These are phyloP conservation scores for Eupeodes luniger DNA, from an alignment of 2,888 invertebrate species.

Conservation along the genomic window DNA sequence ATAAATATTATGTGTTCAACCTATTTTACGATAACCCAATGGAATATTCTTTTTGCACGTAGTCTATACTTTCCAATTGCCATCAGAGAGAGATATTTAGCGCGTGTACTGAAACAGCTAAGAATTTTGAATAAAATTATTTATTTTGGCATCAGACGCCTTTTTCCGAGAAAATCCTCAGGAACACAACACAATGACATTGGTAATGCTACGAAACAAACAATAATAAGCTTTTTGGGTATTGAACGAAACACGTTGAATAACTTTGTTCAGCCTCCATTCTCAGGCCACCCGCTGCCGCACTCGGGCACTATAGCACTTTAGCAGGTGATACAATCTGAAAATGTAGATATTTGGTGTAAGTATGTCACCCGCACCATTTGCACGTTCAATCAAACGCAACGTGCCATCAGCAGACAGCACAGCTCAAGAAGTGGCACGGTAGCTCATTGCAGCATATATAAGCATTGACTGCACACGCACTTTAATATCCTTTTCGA, in stretches of 20 bases:
- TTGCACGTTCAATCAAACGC: slow-evolving; percentile 65
- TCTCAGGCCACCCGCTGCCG: slow-evolving; percentile 26
- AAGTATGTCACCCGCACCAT: slow-evolving; percentile 29
- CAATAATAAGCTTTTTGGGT: slow-evolving; percentile 15
- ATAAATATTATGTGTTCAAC: slow-evolving; percentile 23
- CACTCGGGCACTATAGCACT: slow-evolving; percentile 43
- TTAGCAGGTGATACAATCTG: slow-evolving; percentile 57
- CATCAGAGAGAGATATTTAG: too few species aligned
- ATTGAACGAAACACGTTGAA: neutral
- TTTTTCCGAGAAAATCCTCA: neutral
- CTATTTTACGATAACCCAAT: neutral
- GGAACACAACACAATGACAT: neutral
- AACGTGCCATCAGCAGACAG: slow-evolving; percentile 36
- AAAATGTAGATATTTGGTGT: slow-evolving; percentile 17
- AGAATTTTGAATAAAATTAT: slow-evolving; percentile 24
- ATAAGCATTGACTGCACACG: slow-evolving; percentile 55
- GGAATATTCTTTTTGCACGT: slow-evolving; percentile 19
- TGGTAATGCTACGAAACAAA: neutral
- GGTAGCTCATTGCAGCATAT: slow-evolving; percentile 42
- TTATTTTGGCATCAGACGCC: slow-evolving; percentile 5
- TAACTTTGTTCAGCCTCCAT: neutral
- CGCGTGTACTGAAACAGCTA: neutral
- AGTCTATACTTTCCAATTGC: neutral
- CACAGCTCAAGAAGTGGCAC: too few species aligned
- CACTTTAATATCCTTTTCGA: slow-evolving; percentile 70